Evolutionary conservation across 2,113 vertebrate genomes (phyloP).

Genomic region (Haplochromis burtoni): DNA sequence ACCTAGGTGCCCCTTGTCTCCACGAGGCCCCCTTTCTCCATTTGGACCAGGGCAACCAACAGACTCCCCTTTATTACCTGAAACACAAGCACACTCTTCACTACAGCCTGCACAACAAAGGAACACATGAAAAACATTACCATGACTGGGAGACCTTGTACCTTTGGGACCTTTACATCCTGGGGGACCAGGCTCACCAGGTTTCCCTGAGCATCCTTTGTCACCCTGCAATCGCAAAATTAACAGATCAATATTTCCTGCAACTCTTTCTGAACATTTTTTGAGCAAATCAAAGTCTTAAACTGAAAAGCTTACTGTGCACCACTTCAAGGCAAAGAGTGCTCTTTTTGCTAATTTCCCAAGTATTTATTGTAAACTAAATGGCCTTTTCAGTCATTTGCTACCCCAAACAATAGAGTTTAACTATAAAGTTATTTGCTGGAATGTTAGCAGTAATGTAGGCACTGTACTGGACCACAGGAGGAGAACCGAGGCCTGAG

Average conservation of each 20-base stretch:
- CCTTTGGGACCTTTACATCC: slow-evolving; percentile 61
- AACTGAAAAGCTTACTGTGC: not conserved
- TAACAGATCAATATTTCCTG: not conserved
- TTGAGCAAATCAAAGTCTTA: not conserved
- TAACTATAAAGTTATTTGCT: not conserved
- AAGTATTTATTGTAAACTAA: no score
- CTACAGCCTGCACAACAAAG: not conserved
- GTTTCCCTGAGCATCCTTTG: slow-evolving; percentile 34
- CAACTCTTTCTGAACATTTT: not conserved
- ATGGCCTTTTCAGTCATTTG: no score
- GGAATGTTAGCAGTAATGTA: not conserved
- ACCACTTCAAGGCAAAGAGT: no score
- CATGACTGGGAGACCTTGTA: not conserved
- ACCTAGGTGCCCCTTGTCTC: slow-evolving; percentile 48
- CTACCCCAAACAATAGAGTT: not conserved
- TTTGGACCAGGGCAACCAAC: slow-evolving; percentile 14
- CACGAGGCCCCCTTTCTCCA: slow-evolving; percentile 52
- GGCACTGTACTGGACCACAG: not conserved
- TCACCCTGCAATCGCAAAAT: slow-evolving; percentile 51
- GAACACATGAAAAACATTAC: not conserved
- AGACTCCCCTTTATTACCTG: slow-evolving; percentile 66
- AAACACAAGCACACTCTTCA: not conserved
- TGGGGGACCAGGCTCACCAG: slow-evolving; percentile 33
- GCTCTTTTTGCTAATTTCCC: no score
- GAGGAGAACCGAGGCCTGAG: not conserved